phyloP scores from a whole-genome alignment of 2,113 vertebrate species.

The Cephalopholis sonnerati region DNA sequence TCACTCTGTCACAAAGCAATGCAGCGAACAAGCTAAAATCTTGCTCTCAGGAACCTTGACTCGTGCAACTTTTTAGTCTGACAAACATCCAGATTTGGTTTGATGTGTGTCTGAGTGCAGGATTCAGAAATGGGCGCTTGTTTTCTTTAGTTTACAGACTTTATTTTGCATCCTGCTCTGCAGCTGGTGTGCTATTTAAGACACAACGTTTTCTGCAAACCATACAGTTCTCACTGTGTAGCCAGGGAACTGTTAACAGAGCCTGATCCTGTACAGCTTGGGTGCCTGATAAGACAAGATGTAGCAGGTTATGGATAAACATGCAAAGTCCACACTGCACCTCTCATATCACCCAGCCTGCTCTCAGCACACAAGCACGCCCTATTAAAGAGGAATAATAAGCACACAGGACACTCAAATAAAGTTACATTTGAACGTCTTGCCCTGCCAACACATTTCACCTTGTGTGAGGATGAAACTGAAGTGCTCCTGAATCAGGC shows the following conservation, averaged over 20 bases:
- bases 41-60: not conserved
- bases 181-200: not conserved
- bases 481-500: not conserved
- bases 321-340: constrained; percentile 79
- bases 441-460: not conserved
- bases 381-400: not conserved
- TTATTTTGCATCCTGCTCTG: not conserved
- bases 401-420: not conserved
- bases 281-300: constrained; percentile 59
- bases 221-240: not conserved
- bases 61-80: constrained; percentile 21
- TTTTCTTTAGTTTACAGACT: constrained; percentile 8
- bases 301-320: constrained; percentile 42
- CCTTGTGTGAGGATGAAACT: not conserved
- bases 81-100: constrained; percentile 1
- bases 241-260: constrained; percentile 48
- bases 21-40: not conserved
- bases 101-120: constrained; percentile 1
- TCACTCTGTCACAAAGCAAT: not conserved
- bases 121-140: not conserved
- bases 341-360: constrained; percentile 27
- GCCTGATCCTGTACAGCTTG: not conserved
- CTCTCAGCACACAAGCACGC: constrained; percentile 1
- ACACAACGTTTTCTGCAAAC: not conserved
- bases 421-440: constrained; percentile 5